Evolutionary conservation across 2,113 vertebrate species (phyloP).

Genomic region (Triplophysa tibetana): DNA sequence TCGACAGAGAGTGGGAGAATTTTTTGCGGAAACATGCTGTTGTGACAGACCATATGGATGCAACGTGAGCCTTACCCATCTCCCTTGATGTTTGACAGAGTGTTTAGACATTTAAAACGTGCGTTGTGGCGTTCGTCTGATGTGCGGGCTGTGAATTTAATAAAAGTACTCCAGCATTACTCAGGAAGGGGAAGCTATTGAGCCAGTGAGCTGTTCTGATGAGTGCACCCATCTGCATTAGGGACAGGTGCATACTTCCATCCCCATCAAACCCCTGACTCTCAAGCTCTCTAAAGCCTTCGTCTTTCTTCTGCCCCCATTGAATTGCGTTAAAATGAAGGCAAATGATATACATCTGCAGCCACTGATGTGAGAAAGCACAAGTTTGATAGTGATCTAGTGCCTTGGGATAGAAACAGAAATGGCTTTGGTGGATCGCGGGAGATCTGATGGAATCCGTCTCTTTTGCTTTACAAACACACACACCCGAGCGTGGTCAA

Average conservation of each 20-base stretch:
- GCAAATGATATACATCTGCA: slow-evolving; percentile 69
- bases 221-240: slow-evolving; percentile 68
- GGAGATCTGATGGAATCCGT: slow-evolving; percentile 63
- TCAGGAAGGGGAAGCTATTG: slow-evolving; percentile 67
- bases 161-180: slow-evolving; percentile 60
- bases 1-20: not conserved
- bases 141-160: slow-evolving; percentile 52
- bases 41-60: slow-evolving; percentile 18
- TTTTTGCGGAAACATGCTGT: slow-evolving; percentile 1
- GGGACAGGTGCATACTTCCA: slow-evolving; percentile 59
- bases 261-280: not conserved
- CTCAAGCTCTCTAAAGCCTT: not conserved
- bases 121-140: slow-evolving; percentile 50
- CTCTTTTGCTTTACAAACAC: slow-evolving; percentile 47
- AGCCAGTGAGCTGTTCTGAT: slow-evolving; percentile 65
- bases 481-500: not conserved
- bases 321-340: slow-evolving; percentile 66
- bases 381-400: slow-evolving; percentile 67
- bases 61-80: not conserved
- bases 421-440: slow-evolving; percentile 63
- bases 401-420: slow-evolving; percentile 66
- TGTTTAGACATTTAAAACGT: slow-evolving; percentile 36
- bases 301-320: slow-evolving; percentile 63
- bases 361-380: slow-evolving; percentile 66
- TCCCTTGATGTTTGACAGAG: slow-evolving; percentile 8